These are phyloP conservation scores for Lipophrys pholis DNA, from an alignment of 2,113 vertebrate genomes.

Conservation along the genomic window DNA sequence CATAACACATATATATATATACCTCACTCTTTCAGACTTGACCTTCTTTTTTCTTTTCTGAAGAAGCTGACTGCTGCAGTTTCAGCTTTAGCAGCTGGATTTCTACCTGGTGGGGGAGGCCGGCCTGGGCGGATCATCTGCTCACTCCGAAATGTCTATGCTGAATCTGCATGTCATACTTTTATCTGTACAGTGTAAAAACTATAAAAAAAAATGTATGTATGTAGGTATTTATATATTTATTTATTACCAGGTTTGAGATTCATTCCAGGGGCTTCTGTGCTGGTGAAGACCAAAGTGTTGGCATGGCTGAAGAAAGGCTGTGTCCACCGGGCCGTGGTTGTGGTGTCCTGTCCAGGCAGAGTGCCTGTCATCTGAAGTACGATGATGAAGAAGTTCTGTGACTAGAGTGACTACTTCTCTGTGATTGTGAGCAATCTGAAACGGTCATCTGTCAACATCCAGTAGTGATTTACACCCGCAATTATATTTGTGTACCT, in stretches of 20 bases:
- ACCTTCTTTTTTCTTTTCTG: no score
- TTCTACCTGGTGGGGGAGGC: no score
- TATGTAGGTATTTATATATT: no score
- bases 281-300: background rate
- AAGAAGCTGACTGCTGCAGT: no score
- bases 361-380: conserved; percentile 7
- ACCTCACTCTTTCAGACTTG: background rate
- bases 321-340: background rate
- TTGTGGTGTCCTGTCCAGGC: conserved; percentile 7
- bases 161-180: no score
- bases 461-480: background rate
- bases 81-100: no score
- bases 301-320: conserved; percentile 3
- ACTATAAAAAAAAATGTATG: no score
- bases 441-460: background rate
- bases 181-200: no score
- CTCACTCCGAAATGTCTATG: no score
- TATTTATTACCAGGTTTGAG: conserved; percentile 41
- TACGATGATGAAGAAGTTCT: conserved; percentile 14
- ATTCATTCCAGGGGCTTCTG: background rate
- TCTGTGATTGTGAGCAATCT: background rate
- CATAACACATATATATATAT: no score
- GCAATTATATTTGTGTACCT: background rate
- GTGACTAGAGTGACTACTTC: conserved; percentile 1
- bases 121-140: no score